A percentile compares a stretch with the other conserved stretches of the same genome.
Conservation (phyloP, 2,888 invertebrate species). For the Tachystola acroxantha region DNA sequence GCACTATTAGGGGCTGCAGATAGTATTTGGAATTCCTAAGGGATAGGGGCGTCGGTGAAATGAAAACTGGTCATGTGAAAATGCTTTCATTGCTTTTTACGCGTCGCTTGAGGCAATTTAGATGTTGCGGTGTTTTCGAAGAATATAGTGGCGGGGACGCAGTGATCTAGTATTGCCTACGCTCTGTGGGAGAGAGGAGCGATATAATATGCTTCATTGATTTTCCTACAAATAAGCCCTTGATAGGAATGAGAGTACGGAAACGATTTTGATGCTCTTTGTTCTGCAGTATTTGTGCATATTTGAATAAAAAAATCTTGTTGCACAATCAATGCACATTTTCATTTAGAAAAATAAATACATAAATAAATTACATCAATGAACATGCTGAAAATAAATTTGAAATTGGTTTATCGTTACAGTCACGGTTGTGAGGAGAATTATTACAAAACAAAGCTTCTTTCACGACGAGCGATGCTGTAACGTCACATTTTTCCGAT, state of each 20-base stretch:
- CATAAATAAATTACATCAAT: too few species aligned
- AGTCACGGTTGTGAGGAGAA: too few species aligned
- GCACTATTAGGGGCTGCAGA: slow-evolving; percentile 65
- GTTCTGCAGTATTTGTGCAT: too few species aligned
- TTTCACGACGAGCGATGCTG: too few species aligned
- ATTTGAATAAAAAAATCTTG: too few species aligned
- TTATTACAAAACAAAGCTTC: too few species aligned
- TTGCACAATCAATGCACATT: too few species aligned
- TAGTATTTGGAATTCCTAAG: slow-evolving; percentile 67
- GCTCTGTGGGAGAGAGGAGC: slow-evolving; percentile 42
- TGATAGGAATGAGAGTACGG: slow-evolving; percentile 15
- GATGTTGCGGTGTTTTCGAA: slow-evolving; percentile 61
- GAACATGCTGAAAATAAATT: too few species aligned
- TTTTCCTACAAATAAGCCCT: slow-evolving; percentile 29
- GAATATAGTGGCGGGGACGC: slow-evolving; percentile 33
- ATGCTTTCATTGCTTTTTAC: slow-evolving; percentile 74
- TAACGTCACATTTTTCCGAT: too few species aligned
- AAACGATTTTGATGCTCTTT: too few species aligned
- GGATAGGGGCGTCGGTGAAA: slow-evolving; percentile 63
- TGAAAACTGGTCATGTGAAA: slow-evolving; percentile 74
- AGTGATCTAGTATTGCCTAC: slow-evolving; percentile 38
- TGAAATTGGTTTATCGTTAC: too few species aligned
- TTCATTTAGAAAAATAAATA: too few species aligned
- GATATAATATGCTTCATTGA: slow-evolving; percentile 43
- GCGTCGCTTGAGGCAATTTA: slow-evolving; percentile 71